Evolutionary conservation across 2,888 invertebrate species (phyloP).

Genomic region (Argyresthia goedartella): DNA sequence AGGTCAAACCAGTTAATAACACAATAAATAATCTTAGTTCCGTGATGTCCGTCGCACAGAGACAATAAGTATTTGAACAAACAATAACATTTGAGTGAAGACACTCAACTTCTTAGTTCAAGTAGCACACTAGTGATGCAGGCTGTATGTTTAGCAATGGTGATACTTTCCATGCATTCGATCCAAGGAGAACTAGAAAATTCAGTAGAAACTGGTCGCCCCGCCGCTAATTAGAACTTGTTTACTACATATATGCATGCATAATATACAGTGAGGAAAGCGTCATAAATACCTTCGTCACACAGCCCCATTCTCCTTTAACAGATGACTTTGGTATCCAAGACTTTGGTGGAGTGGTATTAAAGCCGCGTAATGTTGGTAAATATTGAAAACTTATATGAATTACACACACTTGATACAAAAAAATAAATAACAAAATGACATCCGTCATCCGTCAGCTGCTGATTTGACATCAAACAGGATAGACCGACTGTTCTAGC

Average conservation of each 20-base stretch:
- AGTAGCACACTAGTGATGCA: too few species aligned
- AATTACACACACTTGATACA: neutral
- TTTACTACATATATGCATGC: slow-evolving; percentile 31
- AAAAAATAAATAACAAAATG: neutral
- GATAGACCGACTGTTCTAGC: slow-evolving; percentile 12
- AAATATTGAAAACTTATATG: neutral
- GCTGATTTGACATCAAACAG: slow-evolving; percentile 14
- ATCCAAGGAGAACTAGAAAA: neutral
- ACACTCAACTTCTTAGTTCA: neutral
- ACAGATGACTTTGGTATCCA: neutral
- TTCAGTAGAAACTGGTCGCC: too few species aligned
- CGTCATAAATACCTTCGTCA: slow-evolving; percentile 47
- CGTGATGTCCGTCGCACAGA: slow-evolving; percentile 21
- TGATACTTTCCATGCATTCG: neutral
- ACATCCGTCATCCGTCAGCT: slow-evolving; percentile 7
- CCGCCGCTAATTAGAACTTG: slow-evolving; percentile 29
- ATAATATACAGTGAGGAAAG: slow-evolving; percentile 15
- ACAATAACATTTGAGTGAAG: neutral
- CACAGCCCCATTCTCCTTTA: slow-evolving; percentile 45
- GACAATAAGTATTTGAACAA: neutral
- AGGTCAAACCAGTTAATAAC: slow-evolving; percentile 41
- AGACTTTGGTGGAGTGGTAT: neutral
- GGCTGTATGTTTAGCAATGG: neutral
- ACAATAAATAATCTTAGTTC: slow-evolving; percentile 26
- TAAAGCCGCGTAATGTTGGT: neutral